phyloP scores from a whole-genome alignment of 2,113 vertebrate species.

The Tenrec ecaudatus region DNA sequence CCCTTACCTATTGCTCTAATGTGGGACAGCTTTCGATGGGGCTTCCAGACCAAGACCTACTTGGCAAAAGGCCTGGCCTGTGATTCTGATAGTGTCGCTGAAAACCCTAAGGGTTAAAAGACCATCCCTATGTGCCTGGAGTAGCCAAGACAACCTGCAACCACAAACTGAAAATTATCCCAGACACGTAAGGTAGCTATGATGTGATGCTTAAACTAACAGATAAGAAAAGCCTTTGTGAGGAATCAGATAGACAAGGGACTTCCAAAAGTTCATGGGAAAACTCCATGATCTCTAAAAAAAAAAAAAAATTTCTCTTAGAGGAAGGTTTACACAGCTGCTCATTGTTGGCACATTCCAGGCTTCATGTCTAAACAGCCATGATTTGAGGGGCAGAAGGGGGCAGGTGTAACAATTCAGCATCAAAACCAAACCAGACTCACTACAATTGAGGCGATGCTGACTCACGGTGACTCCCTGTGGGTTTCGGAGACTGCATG shows the following conservation, averaged over 20 bases:
- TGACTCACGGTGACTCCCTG: too few relatives aligned
- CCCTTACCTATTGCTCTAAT: neutral
- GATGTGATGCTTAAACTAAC: neutral
- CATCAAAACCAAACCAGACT: too few relatives aligned
- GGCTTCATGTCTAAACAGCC: too few relatives aligned
- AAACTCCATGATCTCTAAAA: neutral
- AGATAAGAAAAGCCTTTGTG: neutral
- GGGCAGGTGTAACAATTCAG: too few relatives aligned
- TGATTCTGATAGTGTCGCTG: neutral
- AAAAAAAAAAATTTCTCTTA: neutral
- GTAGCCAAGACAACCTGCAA: neutral
- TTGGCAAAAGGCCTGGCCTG: neutral
- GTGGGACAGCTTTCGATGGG: neutral
- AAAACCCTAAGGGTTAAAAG: neutral
- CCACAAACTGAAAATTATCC: conserved; percentile 19
- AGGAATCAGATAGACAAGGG: too few relatives aligned
- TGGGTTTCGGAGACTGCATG: too few relatives aligned
- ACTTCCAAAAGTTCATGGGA: neutral
- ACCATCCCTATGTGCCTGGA: neutral
- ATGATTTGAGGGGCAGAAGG: too few relatives aligned
- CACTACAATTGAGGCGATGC: too few relatives aligned
- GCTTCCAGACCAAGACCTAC: neutral
- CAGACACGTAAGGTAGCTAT: neutral
- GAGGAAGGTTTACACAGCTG: too few relatives aligned
- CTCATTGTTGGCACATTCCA: too few relatives aligned